These are phyloP conservation scores for Phyllopteryx taeniolatus DNA, from an alignment of 2,113 vertebrate genomes.

Conservation along the genomic window DNA sequence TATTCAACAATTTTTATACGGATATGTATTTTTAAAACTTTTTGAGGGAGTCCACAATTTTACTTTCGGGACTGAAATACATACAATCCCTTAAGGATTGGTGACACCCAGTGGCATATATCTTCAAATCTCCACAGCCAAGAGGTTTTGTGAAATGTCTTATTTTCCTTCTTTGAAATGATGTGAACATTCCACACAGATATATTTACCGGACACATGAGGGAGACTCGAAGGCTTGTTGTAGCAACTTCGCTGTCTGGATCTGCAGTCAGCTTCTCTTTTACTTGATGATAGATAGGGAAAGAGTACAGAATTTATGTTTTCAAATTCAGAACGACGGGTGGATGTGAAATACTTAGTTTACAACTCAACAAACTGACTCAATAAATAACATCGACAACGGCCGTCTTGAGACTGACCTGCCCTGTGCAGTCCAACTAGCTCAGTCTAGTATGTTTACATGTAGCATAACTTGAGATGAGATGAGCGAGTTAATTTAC, in stretches of 20 bases:
- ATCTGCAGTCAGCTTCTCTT: constrained; percentile 92
- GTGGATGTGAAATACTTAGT: background rate
- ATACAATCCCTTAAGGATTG: background rate
- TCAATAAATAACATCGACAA: background rate
- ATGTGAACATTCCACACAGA: background rate
- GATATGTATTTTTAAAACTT: too few relatives aligned
- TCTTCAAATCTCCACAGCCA: background rate
- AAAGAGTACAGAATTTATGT: background rate
- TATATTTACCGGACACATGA: constrained; percentile 88
- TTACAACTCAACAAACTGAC: background rate
- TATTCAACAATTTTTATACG: background rate
- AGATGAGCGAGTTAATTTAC: background rate
- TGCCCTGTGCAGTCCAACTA: background rate
- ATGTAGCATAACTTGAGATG: background rate
- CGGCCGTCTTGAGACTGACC: background rate
- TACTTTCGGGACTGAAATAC: background rate
- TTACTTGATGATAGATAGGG: constrained; percentile 71
- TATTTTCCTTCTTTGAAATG: background rate
- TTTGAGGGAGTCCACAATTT: background rate
- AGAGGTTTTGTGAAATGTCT: background rate
- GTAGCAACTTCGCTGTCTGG: constrained; percentile 95
- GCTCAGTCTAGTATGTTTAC: background rate
- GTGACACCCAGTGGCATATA: background rate
- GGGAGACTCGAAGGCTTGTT: constrained; percentile 89
- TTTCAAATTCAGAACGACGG: background rate